phyloP scores from a whole-genome alignment of 2,113 vertebrate species.

The Otis tarda region DNA sequence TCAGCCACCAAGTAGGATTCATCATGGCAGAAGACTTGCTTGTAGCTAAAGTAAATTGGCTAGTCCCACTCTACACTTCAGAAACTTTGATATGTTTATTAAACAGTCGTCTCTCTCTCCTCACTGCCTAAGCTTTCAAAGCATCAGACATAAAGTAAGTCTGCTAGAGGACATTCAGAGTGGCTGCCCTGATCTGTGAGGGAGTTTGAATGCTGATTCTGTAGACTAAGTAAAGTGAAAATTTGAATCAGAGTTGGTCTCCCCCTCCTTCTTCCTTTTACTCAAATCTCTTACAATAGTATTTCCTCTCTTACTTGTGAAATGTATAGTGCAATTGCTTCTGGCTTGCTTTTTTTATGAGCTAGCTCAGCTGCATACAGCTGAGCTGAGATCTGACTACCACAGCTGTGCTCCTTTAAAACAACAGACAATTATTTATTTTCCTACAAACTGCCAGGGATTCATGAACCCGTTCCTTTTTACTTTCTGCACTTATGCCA shows the following conservation, averaged over 20 bases:
- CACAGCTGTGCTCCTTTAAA: conserved; percentile 19
- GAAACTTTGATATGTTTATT: neutral
- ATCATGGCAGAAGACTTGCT: neutral
- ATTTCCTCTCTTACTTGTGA: neutral
- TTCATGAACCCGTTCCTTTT: neutral
- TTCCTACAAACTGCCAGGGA: neutral
- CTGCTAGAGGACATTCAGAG: neutral
- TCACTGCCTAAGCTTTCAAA: neutral
- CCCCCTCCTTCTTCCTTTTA: neutral
- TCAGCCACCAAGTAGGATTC: neutral
- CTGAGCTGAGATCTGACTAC: neutral
- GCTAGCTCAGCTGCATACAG: neutral
- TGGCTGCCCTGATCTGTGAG: neutral
- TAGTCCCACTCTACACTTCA: neutral
- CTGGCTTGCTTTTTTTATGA: neutral
- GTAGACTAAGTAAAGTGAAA: neutral
- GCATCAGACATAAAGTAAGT: neutral
- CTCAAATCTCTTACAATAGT: neutral
- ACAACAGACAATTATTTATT: neutral
- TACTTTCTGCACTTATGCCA: neutral
- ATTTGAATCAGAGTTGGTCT: neutral
- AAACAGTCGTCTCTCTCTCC: neutral
- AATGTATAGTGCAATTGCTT: neutral
- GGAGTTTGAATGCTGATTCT: neutral
- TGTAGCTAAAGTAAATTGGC: neutral